phyloP scores from a whole-genome alignment of 2,113 vertebrate species.

The Cebus imitator region DNA sequence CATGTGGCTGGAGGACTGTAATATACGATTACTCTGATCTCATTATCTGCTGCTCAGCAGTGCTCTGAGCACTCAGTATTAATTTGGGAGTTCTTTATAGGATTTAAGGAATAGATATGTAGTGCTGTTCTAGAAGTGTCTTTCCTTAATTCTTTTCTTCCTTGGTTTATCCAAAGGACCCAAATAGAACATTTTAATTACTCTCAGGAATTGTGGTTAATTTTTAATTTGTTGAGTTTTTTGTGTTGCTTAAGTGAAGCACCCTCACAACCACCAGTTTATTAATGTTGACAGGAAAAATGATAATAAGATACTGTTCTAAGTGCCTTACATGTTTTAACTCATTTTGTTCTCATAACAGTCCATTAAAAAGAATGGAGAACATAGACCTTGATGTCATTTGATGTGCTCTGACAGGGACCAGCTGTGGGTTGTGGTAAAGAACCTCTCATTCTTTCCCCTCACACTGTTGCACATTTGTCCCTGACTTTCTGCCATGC shows the following conservation, averaged over 20 bases:
- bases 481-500: background rate
- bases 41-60: background rate
- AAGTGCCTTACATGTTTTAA: background rate
- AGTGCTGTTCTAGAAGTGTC: background rate
- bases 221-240: background rate
- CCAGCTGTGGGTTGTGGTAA: background rate
- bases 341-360: background rate
- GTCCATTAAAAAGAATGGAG: background rate
- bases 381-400: background rate
- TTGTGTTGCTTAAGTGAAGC: background rate
- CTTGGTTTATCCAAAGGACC: background rate
- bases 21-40: background rate
- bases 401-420: background rate
- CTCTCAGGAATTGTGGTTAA: background rate
- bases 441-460: background rate
- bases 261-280: background rate
- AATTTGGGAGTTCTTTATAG: background rate
- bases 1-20: background rate
- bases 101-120: background rate
- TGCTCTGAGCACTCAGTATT: background rate
- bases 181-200: background rate
- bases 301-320: background rate
- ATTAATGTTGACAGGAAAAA: background rate
- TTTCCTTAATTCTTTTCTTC: constrained; percentile 14
- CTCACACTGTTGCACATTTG: background rate